Percentiles rank a stretch among this genome's conserved stretches.
Evolutionary conservation across 92 coral and sea anemone genomes (phyloP).

Genomic region (Phenganax stokvisi): DNA sequence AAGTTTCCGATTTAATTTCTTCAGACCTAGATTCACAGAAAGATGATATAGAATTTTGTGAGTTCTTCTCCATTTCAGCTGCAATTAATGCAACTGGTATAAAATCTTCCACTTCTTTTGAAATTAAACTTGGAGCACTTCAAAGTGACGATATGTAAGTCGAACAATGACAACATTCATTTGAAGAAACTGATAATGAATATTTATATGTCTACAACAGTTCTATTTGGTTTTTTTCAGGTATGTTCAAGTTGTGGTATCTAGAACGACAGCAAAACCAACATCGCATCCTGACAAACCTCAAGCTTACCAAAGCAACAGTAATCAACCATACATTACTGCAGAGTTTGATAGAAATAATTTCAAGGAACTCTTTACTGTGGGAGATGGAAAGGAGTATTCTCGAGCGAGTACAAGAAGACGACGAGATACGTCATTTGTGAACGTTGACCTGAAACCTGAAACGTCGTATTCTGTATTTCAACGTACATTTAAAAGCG

Average conservation of each 20-base stretch:
- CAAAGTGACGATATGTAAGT: conserved; percentile 24
- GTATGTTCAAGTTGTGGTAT: neutral
- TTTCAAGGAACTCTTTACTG: conserved; percentile 7
- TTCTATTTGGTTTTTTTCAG: neutral
- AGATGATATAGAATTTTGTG: neutral
- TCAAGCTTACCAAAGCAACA: neutral
- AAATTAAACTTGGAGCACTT: conserved; percentile 13
- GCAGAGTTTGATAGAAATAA: conserved; percentile 18
- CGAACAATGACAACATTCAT: neutral
- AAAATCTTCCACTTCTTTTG: neutral
- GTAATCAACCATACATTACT: neutral
- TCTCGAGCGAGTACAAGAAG: neutral
- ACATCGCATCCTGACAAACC: neutral
- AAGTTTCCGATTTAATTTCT: no score
- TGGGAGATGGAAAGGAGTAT: conserved; percentile 19
- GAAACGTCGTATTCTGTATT: conserved; percentile 17
- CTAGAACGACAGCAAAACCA: neutral
- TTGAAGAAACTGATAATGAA: neutral
- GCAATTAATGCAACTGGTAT: neutral
- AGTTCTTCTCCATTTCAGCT: conserved; percentile 1
- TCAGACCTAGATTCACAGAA: neutral
- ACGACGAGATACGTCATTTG: neutral
- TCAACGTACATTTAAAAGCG: conserved; percentile 20
- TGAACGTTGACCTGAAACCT: conserved; percentile 2
- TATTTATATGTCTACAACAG: neutral